Evolutionary conservation across 2,888 invertebrate species (phyloP), one percentile per base, ranked within the genome.

Genomic region (Phengaris alcon): DNA sequence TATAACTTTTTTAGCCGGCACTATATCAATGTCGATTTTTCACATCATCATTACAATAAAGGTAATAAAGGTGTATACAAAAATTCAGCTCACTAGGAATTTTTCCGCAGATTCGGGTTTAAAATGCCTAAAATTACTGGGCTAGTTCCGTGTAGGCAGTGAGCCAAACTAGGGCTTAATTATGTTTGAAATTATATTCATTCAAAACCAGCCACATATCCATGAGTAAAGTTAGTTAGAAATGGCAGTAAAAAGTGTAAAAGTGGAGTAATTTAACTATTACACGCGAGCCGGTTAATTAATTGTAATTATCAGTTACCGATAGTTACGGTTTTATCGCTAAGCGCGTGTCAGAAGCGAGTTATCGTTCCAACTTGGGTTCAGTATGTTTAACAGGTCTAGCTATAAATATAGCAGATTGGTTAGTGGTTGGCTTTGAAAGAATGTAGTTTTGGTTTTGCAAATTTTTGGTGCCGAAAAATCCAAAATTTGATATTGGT

Each of bases 211-310:
- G 15, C n/a, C 22, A 12, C 10, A 35, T 35, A 12, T 35, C 6
- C 35, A 35, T 64, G 64, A 6, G 64, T 35, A 35, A 64, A 59
- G 22, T 4, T 15, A 22, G 35, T 64, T 64, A 59, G 64, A 35
- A 64, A 13, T 64, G 13, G 22, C 4, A 12, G 12, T 64, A 64
- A 64, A 59, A 59, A 59, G 59, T 59, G 22, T 59, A 35, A 64
- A 64, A 64, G 64, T 64, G 5, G 0, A 44, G 64, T 64, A 35
- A 64, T 44, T 44, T 13, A 44, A 64, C n/a, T 55, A 15, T 46
- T 69, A 15, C 54, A 72, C 72, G 72, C 54, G 35, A 54, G 35
- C 13, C 35, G 13, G 51, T 72, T 35, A 72, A 22, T 72, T 54
- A 72, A 5, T 52, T 72, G 35, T 44, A 35, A 54, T 54, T 52